Base-by-base conservation (phyloP, 2,888 invertebrate species). In the Agelastica alni region DNA sequence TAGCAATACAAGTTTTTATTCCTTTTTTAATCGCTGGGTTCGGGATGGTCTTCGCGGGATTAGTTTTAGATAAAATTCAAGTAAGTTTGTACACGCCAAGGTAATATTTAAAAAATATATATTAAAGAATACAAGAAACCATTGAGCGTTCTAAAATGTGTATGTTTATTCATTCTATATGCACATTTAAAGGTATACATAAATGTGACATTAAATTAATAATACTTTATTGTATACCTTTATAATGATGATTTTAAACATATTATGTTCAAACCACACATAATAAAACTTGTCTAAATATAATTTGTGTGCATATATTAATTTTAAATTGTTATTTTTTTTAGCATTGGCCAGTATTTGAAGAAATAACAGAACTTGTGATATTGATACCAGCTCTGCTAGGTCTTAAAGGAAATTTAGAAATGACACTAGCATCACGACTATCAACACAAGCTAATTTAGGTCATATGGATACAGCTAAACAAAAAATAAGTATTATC, bases 351-450 rank as follows among this genome's bases (percentile, higher is more conserved):
- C 77, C 80, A 41, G 87, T 88, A 34, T 89, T 88, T 73, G 80
- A 79, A 60, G 80, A 83, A 71, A 82, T 89, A 5, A 84, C 85
- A 32, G 88, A 88, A 72, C 79, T 88, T 51, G 85, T 88, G 70
- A 87, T 89, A 60, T 75, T 90, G 78, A 87, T 90, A 41, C 89
- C 90, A 20, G 87, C 90, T 1, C 76, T 91, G 52, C 77, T 91
- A 55, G 91, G 91, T 2, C 78, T 91, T 42, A 91, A 91, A 75
- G 91, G 91, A 16, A 91, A 91, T 71, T 77, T 91, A 62, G 91
- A 91, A 75, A 91, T 91, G 90, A 91, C 90, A 0, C 75, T 91
- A 53, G 90, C 91, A 1, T 89, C 89, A 12, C 78, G 91, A 51
- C 78, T 91, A 5, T 90, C 89, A 5, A 91, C 91, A 0, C 87